Evolutionary conservation across 2,888 invertebrate species (phyloP), one percentile per base, ranked within the genome.

Genomic region (Busseola fusca): DNA sequence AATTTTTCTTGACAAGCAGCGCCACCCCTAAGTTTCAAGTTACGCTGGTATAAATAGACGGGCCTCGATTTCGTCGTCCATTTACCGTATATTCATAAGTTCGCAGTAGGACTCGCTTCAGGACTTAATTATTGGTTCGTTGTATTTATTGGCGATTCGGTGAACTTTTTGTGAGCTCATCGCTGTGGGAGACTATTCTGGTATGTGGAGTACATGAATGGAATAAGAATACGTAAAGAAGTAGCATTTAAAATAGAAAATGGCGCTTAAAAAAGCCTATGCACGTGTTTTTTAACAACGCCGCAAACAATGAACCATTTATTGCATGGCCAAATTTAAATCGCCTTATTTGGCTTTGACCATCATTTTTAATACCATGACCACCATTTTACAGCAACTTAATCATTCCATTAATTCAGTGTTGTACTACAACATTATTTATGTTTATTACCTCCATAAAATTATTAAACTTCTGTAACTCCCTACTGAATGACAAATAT

Each of bases 81-180:
- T 84, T 86, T 75, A 78, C 80, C 64, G 76, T 83, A 86, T 88
- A 88, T 88, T 87, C 85, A 87, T 85, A 80, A 84, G 84, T 88
- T 87, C 86, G 64, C 64, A 62, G 86, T 87, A 88, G 78, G 73
- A 72, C 75, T 72, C 45, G 59, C 62, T 80, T 80, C 85, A 81
- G 76, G 76, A 82, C 82, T 89, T 86, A 85, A 89, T 87, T 84
- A 82, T 78, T 84, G 78, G 76, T 85, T 85, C 81, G 83, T 84
- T 52, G 85, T 84, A 88, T 86, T 82, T 85, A 85, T 84, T 67
- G 68, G 63, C 54, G 63, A 75, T 71, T 78, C 71, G 72, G 66
- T 72, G 58, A 60, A 68, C 68, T 83, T 83, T 83, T 80, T 76
- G 57, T 63, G 60, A 60, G 62, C 10, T 59, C 69, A 59, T 74